These are phyloP conservation scores for Ammospiza nelsoni DNA, from an alignment of 2,113 vertebrate species.

Conservation along the genomic window DNA sequence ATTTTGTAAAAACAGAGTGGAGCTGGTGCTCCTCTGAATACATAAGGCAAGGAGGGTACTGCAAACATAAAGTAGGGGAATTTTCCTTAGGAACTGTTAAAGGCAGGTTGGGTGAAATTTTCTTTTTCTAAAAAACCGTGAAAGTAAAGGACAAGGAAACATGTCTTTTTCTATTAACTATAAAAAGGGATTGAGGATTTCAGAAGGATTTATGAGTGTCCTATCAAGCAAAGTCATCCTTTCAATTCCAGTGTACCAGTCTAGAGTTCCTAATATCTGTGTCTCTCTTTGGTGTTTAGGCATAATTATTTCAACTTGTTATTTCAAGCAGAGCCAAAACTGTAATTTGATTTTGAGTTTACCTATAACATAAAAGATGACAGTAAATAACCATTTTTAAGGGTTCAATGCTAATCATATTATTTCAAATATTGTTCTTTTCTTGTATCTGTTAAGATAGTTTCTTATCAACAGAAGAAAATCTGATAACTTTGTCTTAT, in stretches of 20 bases:
- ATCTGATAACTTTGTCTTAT: background rate
- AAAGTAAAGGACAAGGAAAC: background rate
- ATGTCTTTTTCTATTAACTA: background rate
- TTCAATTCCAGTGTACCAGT: background rate
- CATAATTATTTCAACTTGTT: background rate
- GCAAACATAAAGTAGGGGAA: background rate
- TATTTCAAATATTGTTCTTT: background rate
- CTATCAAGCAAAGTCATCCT: background rate
- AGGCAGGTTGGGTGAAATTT: background rate
- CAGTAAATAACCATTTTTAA: background rate
- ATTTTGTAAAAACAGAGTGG: background rate
- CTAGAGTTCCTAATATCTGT: background rate
- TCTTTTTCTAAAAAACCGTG: background rate
- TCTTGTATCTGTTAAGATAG: background rate
- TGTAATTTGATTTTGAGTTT: background rate
- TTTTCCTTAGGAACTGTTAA: background rate
- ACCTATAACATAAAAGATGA: background rate
- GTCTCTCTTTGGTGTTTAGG: background rate
- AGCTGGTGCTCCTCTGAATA: background rate
- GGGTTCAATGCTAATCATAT: background rate
- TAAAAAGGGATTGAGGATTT: background rate
- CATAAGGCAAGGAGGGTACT: background rate
- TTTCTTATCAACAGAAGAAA: background rate
- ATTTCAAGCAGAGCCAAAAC: background rate
- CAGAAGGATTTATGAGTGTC: background rate